A percentile compares a stretch with the other conserved stretches of the same genome.
These are phyloP conservation scores for Indri indri DNA, from an alignment of 2,113 vertebrate species.

Conservation along the genomic window DNA sequence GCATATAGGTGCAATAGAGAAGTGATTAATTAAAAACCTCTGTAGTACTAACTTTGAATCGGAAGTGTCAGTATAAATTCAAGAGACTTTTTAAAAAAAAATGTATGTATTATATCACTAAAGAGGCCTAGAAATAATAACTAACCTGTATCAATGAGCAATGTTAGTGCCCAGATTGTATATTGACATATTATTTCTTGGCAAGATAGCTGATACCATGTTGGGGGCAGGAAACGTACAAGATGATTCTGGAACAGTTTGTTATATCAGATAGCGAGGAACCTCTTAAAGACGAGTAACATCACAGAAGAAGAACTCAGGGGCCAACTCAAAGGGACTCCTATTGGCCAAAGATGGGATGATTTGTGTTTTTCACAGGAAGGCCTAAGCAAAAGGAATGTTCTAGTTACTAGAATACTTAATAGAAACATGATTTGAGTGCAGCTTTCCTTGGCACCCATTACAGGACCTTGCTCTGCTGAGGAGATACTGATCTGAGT, in stretches of 20 bases:
- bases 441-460: background rate
- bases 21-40: background rate
- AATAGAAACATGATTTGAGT: fast-evolving
- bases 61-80: background rate
- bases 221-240: background rate
- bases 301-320: background rate
- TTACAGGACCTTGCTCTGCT: background rate
- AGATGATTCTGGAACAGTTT: background rate
- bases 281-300: background rate
- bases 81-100: background rate
- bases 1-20: background rate
- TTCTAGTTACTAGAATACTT: no score
- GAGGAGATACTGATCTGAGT: background rate
- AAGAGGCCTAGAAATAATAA: background rate
- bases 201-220: background rate
- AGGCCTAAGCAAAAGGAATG: background rate
- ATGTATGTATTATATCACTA: background rate
- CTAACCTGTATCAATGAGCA: background rate
- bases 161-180: background rate
- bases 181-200: background rate
- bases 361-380: background rate
- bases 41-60: background rate
- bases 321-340: background rate
- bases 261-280: background rate
- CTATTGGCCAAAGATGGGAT: background rate